Evolutionary conservation across 2,113 vertebrate species (phyloP).

Genomic region (Lamprotornis superbus): DNA sequence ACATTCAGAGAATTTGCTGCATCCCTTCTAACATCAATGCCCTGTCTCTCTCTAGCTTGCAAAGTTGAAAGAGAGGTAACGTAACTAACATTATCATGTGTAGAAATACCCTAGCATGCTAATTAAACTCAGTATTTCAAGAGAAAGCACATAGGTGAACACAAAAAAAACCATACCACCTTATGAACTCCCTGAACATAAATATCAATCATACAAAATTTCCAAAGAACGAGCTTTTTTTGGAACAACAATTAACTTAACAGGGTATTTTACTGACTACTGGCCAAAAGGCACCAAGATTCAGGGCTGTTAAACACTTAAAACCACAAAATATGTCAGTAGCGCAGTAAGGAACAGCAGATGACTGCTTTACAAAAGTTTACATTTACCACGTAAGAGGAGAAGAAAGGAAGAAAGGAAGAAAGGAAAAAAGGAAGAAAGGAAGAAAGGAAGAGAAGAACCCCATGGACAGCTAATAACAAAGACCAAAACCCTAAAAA

Average conservation of each 20-base stretch:
- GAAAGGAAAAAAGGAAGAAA: neutral
- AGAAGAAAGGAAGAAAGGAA: neutral
- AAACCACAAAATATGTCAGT: neutral
- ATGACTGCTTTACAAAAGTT: neutral
- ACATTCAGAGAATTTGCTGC: neutral
- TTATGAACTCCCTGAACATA: neutral
- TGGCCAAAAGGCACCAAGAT: neutral
- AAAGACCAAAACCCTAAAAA: neutral
- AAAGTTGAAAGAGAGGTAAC: neutral
- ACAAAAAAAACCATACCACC: neutral
- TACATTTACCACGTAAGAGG: neutral
- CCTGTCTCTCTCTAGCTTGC: neutral
- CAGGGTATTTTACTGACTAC: neutral
- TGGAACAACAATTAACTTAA: neutral
- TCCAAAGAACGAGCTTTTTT: neutral
- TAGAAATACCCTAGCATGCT: neutral
- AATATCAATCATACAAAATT: neutral
- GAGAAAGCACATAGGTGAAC: neutral
- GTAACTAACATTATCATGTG: neutral
- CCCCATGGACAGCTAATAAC: neutral
- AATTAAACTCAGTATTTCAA: neutral
- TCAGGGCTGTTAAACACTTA: neutral
- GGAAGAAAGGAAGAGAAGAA: neutral
- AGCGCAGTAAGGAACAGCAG: neutral
- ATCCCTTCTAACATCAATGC: neutral